These are phyloP conservation scores for Pammene aurita DNA, from an alignment of 2,888 invertebrate species.

Conservation along the genomic window DNA sequence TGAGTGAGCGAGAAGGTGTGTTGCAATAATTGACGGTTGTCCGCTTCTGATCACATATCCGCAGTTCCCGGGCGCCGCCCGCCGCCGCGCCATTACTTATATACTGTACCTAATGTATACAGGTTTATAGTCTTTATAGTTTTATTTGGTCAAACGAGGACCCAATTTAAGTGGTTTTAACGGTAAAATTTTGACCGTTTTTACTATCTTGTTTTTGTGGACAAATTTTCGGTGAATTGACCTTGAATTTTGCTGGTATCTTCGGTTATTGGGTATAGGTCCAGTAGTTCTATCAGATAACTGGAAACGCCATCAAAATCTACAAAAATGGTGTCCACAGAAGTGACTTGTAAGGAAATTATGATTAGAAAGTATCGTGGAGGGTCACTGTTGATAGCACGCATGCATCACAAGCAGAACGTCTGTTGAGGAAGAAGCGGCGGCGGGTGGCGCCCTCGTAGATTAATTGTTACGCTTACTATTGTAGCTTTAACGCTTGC, in stretches of 20 bases:
- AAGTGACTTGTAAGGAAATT: too few species aligned
- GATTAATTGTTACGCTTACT: slow-evolving; percentile 33
- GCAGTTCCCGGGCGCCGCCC: slow-evolving; percentile 17
- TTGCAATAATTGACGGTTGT: slow-evolving; percentile 37
- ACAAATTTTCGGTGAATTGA: too few species aligned
- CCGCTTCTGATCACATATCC: slow-evolving; percentile 29
- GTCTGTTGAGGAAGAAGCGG: not conserved
- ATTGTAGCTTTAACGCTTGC: slow-evolving; percentile 36
- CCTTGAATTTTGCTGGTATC: too few species aligned
- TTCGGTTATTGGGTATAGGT: too few species aligned
- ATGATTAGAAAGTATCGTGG: too few species aligned
- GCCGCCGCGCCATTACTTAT: not conserved
- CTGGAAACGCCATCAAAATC: too few species aligned
- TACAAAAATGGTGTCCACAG: too few species aligned
- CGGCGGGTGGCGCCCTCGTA: slow-evolving; percentile 7
- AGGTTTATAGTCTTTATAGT: too few species aligned
- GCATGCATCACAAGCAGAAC: not conserved
- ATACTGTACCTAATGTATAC: not conserved
- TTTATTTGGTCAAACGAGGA: too few species aligned
- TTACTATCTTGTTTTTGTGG: too few species aligned
- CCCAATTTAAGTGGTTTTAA: too few species aligned
- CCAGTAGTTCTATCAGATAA: too few species aligned
- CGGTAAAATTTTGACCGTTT: not conserved
- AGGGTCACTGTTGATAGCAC: not conserved
- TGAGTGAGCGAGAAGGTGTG: slow-evolving; percentile 45